Evolutionary conservation across 2,888 invertebrate genomes (phyloP).

Genomic region (Diarsia rubi): DNA sequence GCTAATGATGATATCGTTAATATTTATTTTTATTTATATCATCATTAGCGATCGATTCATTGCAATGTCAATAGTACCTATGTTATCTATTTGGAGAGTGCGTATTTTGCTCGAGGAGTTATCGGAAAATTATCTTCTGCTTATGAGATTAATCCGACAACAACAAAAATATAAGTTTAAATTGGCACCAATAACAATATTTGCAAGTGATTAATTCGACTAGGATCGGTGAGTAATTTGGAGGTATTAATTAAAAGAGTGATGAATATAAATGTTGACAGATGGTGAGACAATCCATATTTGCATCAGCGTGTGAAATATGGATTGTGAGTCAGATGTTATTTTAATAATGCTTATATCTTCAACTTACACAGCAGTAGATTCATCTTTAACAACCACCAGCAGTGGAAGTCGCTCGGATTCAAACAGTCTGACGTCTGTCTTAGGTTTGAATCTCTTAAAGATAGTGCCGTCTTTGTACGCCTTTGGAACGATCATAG

Average conservation of each 20-base stretch:
- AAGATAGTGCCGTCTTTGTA: constrained; percentile 91
- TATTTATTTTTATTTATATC: too few relatives aligned
- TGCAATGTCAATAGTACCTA: not conserved
- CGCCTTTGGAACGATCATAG: constrained; percentile 93
- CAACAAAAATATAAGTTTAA: not conserved
- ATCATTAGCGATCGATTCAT: not conserved
- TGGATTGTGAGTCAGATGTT: not conserved
- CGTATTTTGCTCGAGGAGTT: not conserved
- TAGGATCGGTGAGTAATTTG: not conserved
- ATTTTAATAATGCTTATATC: not conserved
- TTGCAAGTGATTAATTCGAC: not conserved
- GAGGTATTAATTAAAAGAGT: not conserved
- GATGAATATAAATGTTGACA: too few relatives aligned
- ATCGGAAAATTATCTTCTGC: not conserved
- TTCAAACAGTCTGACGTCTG: constrained; percentile 91
- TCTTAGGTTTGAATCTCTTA: constrained; percentile 91
- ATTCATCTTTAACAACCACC: constrained; percentile 87
- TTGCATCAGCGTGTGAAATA: too few relatives aligned
- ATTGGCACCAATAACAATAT: not conserved
- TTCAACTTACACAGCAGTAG: constrained; percentile 73
- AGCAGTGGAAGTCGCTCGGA: constrained; percentile 74
- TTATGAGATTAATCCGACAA: not conserved
- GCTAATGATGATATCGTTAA: too few relatives aligned
- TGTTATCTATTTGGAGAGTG: not conserved
- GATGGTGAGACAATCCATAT: too few relatives aligned